Evolutionary conservation across 2,113 vertebrate species (phyloP).

Genomic region (Podilymbus podiceps): DNA sequence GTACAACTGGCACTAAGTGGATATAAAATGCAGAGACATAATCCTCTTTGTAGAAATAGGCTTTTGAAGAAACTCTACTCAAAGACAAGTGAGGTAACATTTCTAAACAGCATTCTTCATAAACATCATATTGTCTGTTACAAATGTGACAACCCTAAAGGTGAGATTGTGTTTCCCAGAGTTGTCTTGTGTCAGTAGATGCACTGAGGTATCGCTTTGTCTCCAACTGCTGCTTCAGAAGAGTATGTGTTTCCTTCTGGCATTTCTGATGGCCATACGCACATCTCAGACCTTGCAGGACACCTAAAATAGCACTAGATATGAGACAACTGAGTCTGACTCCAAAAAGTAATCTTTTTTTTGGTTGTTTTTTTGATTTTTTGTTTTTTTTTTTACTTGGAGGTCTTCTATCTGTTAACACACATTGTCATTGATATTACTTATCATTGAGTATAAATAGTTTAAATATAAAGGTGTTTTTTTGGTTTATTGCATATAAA

Average conservation of each 20-base stretch:
- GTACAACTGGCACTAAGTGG: background rate
- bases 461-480: background rate
- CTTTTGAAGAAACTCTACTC: background rate
- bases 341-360: fast-evolving
- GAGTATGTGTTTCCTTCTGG: background rate
- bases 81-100: background rate
- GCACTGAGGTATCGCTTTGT: background rate
- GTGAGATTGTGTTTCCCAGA: background rate
- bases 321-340: background rate
- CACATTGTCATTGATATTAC: too few relatives aligned
- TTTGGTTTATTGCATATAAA: background rate
- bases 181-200: background rate
- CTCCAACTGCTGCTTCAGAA: background rate
- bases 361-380: too few relatives aligned
- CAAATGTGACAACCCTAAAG: background rate
- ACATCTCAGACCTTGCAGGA: background rate
- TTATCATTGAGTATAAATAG: background rate
- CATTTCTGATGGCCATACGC: background rate
- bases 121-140: background rate
- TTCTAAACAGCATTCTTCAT: background rate
- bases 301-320: background rate
- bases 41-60: background rate
- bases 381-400: background rate
- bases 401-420: background rate
- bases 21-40: background rate